Conservation (phyloP, 2,797 vertebrate species). For the Gambusia yucatana region DNA sequence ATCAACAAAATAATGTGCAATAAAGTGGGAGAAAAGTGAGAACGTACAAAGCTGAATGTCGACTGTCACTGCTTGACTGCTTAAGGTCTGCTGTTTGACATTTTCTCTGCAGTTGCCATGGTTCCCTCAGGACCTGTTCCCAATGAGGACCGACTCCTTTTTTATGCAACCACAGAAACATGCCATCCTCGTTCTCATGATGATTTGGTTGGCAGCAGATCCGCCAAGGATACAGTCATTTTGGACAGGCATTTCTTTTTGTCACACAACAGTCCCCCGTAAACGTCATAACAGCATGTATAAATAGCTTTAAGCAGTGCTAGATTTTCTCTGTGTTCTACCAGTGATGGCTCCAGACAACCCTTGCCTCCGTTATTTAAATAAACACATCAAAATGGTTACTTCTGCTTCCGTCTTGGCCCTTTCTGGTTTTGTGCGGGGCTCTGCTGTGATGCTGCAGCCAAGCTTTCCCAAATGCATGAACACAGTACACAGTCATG, state of each 20-base stretch:
- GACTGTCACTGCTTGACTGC: slow-evolving; percentile 31
- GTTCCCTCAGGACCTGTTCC: slow-evolving; percentile 62
- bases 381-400: slow-evolving; percentile 28
- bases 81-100: slow-evolving; percentile 65
- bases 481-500: slow-evolving; percentile 43
- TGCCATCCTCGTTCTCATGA: slow-evolving; percentile 60
- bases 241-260: slow-evolving; percentile 37
- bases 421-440: slow-evolving; percentile 19
- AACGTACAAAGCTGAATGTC: slow-evolving; percentile 12
- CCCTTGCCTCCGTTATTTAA: slow-evolving; percentile 9
- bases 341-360: slow-evolving; percentile 14
- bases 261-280: slow-evolving; percentile 12
- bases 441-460: slow-evolving; percentile 6
- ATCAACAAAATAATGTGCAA: slow-evolving; percentile 10
- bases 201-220: slow-evolving; percentile 45
- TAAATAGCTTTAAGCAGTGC: slow-evolving; percentile 21
- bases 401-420: slow-evolving; percentile 12
- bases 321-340: slow-evolving; percentile 11
- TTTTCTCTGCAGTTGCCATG: slow-evolving; percentile 74
- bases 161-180: slow-evolving; percentile 68
- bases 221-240: slow-evolving; percentile 29
- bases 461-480: slow-evolving; percentile 25
- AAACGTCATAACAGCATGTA: slow-evolving; percentile 16
- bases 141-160: slow-evolving; percentile 49
- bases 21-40: slow-evolving; percentile 10